phyloP scores from a whole-genome alignment of 37 sponge, comb jelly and placozoan genomes.

The Beroe ovata region DNA sequence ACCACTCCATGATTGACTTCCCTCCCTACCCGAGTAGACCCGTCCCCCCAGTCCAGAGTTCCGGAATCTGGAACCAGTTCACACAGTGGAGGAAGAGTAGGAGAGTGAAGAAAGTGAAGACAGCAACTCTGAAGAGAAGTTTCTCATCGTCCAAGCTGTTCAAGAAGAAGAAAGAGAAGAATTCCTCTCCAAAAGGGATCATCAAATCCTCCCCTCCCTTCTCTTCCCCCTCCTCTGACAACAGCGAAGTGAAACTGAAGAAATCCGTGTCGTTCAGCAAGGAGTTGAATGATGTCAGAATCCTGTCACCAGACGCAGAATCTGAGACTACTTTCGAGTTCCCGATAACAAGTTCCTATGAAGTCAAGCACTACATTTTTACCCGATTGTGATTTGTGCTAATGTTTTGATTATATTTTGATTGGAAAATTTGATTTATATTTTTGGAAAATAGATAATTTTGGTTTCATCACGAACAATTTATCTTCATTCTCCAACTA shows the following conservation, averaged over 20 bases:
- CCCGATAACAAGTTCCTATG: not conserved
- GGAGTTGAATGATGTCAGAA: not conserved
- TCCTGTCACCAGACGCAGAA: not conserved
- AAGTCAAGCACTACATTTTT: not conserved
- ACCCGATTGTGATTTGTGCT: not conserved
- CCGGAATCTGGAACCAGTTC: not conserved
- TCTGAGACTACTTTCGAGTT: not conserved
- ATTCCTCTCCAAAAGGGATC: not conserved
- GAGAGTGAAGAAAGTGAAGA: not conserved
- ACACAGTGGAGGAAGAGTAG: not conserved
- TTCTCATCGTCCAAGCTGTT: not conserved
- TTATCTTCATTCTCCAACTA: not conserved
- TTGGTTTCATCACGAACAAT: not conserved
- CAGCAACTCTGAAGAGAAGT: not conserved
- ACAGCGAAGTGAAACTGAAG: not conserved
- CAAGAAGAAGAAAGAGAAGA: not conserved
- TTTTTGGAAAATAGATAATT: too few species aligned
- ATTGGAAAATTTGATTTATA: too few species aligned
- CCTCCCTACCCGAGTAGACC: too few species aligned
- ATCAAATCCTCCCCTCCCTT: not conserved
- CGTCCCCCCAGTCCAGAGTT: too few species aligned
- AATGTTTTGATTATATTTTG: too few species aligned
- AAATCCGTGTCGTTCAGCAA: not conserved
- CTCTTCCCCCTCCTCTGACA: not conserved
- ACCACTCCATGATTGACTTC: too few species aligned